Evolutionary conservation across 2,113 vertebrate species (phyloP).

Genomic region (Oxygymnocypris stewartii): DNA sequence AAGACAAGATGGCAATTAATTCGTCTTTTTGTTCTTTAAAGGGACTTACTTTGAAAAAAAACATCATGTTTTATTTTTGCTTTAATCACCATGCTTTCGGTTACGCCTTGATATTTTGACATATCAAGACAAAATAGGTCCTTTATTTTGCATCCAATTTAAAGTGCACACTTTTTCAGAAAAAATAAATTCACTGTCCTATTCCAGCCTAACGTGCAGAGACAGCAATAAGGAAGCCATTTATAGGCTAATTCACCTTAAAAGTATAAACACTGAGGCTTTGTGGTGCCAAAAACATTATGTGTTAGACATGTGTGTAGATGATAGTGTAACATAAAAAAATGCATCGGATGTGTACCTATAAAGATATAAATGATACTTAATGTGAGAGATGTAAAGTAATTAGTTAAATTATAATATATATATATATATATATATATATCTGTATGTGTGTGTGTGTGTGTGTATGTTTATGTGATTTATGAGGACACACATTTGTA

Average conservation of each 20-base stretch:
- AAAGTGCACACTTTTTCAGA: background rate
- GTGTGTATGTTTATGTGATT: too few species aligned
- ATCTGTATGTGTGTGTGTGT: too few species aligned
- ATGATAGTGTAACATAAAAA: background rate
- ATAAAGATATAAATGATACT: too few species aligned
- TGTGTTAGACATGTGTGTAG: background rate
- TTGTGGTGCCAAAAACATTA: background rate
- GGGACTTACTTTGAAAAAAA: constrained; percentile 64
- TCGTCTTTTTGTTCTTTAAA: constrained; percentile 73
- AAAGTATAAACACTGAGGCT: background rate
- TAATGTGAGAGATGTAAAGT: too few species aligned
- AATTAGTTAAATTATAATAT: too few species aligned
- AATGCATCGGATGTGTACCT: background rate
- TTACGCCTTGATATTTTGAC: constrained; percentile 59
- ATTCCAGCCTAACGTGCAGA: background rate
- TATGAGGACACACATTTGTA: too few species aligned
- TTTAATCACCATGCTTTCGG: constrained; percentile 68
- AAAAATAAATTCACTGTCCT: background rate
- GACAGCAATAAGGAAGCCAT: background rate
- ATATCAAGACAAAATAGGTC: constrained; percentile 26
- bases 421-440: too few species aligned
- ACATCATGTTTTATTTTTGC: constrained; percentile 69
- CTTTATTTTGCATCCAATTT: background rate
- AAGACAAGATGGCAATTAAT: constrained; percentile 70
- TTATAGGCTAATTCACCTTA: background rate